phyloP scores from a whole-genome alignment of 2,888 invertebrate genomes.

The Andricus quercusramuli region DNA sequence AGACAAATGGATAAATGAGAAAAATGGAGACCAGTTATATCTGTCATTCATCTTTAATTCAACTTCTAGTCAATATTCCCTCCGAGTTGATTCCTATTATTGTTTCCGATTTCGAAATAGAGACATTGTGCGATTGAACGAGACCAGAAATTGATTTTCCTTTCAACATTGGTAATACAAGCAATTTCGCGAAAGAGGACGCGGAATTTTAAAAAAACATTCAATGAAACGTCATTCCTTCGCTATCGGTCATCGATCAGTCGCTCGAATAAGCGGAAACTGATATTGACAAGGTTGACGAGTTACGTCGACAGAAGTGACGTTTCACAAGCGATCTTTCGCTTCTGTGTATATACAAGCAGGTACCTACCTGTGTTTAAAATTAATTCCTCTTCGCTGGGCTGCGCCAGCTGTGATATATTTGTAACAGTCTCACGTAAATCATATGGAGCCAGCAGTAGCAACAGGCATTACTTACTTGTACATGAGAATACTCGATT shows the following conservation, averaged over 20 bases:
- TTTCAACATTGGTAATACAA: constrained; percentile 18
- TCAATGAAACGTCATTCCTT: constrained; percentile 12
- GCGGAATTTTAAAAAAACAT: constrained; percentile 18
- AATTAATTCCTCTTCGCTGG: constrained; percentile 24
- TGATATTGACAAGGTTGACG: constrained; percentile 38
- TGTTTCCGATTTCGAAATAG: constrained; percentile 20
- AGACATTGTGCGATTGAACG: constrained; percentile 5
- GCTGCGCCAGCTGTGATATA: not conserved
- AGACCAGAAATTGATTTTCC: constrained; percentile 30
- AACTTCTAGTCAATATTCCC: constrained; percentile 8
- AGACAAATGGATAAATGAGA: not conserved
- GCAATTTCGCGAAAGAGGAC: constrained; percentile 29
- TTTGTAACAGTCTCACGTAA: not conserved
- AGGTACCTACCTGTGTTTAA: constrained; percentile 4
- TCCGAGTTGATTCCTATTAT: not conserved
- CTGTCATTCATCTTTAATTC: constrained; percentile 3
- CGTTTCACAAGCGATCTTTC: constrained; percentile 24
- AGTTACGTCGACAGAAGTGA: constrained; percentile 35
- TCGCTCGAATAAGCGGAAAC: constrained; percentile 26
- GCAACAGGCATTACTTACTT: not conserved
- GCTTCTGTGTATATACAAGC: not conserved
- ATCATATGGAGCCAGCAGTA: not conserved
- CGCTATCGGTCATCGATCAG: constrained; percentile 30
- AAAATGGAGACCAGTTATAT: not conserved
- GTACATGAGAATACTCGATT: not conserved